These are phyloP conservation scores for silkworm (Bombyx mori) DNA, from an alignment of 1,140 invertebrate genomes.

Conservation along the genomic window DNA sequence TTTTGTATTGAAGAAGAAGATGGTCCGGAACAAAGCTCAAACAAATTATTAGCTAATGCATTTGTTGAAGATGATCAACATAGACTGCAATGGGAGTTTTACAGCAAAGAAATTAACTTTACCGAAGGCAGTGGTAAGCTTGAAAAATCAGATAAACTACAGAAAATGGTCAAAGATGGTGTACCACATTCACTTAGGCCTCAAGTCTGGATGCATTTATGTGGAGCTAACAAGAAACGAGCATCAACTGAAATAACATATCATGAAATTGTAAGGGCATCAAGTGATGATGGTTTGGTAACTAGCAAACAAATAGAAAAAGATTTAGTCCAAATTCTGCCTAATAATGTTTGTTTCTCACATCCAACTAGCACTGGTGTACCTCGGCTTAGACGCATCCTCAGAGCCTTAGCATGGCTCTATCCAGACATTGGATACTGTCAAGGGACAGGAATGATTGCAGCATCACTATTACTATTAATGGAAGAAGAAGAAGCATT, in stretches of 20 bases:
- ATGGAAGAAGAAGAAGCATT: slow-evolving; percentile 99
- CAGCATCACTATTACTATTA: slow-evolving; percentile 93
- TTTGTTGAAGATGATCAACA: slow-evolving; percentile 94
- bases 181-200: slow-evolving; percentile 96
- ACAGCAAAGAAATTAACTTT: slow-evolving; percentile 93
- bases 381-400: slow-evolving; percentile 89
- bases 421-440: slow-evolving; percentile 99
- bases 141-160: slow-evolving; percentile 90
- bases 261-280: slow-evolving; percentile 94
- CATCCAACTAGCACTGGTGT: slow-evolving; percentile 92
- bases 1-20: slow-evolving; percentile 97
- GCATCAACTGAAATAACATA: slow-evolving; percentile 89
- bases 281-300: slow-evolving; percentile 93
- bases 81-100: slow-evolving; percentile 92
- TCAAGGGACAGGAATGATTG: slow-evolving; percentile 97
- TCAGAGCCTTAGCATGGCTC: slow-evolving; percentile 95
- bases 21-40: slow-evolving; percentile 91
- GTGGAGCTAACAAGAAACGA: slow-evolving; percentile 89
- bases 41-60: slow-evolving; percentile 86
- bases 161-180: slow-evolving; percentile 89
- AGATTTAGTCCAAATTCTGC: slow-evolving; percentile 96
- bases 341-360: slow-evolving; percentile 98
- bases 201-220: slow-evolving; percentile 96
- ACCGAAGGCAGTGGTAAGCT: slow-evolving; percentile 89
- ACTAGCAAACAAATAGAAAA: slow-evolving; percentile 99